phyloP scores from a whole-genome alignment of 1,140 invertebrate species.

The Leucophenga varia region DNA sequence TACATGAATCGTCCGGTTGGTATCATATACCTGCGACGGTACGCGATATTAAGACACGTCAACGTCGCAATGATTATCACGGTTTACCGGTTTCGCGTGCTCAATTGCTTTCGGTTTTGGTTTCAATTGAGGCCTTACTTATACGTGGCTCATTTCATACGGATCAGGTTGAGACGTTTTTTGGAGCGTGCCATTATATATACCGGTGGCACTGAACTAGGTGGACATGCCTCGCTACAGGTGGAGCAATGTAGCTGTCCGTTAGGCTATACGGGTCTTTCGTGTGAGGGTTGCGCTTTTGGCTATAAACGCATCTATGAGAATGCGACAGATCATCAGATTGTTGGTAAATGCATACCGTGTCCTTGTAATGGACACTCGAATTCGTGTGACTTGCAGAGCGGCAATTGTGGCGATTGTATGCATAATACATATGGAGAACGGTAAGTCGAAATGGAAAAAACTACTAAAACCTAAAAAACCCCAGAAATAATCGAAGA shows the following conservation, averaged over 20 bases:
- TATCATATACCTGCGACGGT: slow-evolving; percentile 68
- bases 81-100: slow-evolving; percentile 67
- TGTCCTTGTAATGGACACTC: slow-evolving; percentile 91
- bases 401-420: slow-evolving; percentile 76
- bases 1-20: slow-evolving; percentile 71
- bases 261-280: slow-evolving; percentile 70
- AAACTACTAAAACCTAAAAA: too few species aligned
- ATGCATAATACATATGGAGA: slow-evolving; percentile 67
- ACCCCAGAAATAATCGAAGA: too few species aligned
- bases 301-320: slow-evolving; percentile 77
- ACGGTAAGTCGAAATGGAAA: too few species aligned
- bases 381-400: slow-evolving; percentile 74
- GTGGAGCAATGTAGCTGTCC: slow-evolving; percentile 71
- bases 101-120: slow-evolving; percentile 83
- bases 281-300: slow-evolving; percentile 82
- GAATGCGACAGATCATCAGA: slow-evolving; percentile 60
- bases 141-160: slow-evolving; percentile 90
- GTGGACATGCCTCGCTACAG: slow-evolving; percentile 37
- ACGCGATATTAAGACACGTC: slow-evolving; percentile 62
- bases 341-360: slow-evolving; percentile 71
- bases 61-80: slow-evolving; percentile 62
- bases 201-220: slow-evolving; percentile 51
- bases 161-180: slow-evolving; percentile 86
- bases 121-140: slow-evolving; percentile 76
- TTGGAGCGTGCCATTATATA: slow-evolving; percentile 48